Conservation (phyloP, 2,113 vertebrate species). For the Coptodon bakossiorum region DNA sequence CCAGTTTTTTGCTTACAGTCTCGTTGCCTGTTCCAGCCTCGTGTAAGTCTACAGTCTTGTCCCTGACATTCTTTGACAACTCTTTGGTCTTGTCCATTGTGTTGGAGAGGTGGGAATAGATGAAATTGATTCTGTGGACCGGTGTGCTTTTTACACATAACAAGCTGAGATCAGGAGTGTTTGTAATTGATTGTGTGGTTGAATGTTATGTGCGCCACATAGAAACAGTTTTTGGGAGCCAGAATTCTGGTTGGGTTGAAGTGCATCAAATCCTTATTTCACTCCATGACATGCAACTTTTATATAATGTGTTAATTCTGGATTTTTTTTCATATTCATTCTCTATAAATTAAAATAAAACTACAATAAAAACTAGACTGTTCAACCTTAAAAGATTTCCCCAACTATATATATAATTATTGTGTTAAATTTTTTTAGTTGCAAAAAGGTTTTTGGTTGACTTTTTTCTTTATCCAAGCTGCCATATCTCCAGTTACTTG, state of each 20-base stretch:
- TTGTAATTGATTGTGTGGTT: not conserved
- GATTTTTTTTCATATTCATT: not conserved
- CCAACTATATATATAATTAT: not conserved
- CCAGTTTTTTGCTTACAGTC: not conserved
- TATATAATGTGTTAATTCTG: not conserved
- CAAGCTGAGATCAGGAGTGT: not conserved
- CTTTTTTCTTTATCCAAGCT: not conserved
- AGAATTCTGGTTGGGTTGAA: not conserved
- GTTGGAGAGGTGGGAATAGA: not conserved
- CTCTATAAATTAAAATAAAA: not conserved
- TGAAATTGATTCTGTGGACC: not conserved
- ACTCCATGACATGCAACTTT: not conserved
- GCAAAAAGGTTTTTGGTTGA: not conserved
- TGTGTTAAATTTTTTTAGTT: not conserved
- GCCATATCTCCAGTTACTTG: not conserved
- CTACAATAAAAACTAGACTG: not conserved
- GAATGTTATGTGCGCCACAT: not conserved
- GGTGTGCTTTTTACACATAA: not conserved
- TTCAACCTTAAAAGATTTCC: not conserved
- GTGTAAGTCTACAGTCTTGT: not conserved
- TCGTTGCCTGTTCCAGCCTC: not conserved
- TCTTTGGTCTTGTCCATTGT: not conserved
- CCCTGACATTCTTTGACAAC: not conserved
- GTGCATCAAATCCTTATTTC: not conserved
- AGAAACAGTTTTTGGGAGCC: not conserved